Conservation (phyloP, 2,113 vertebrate genomes). For the Ailurus styani region DNA sequence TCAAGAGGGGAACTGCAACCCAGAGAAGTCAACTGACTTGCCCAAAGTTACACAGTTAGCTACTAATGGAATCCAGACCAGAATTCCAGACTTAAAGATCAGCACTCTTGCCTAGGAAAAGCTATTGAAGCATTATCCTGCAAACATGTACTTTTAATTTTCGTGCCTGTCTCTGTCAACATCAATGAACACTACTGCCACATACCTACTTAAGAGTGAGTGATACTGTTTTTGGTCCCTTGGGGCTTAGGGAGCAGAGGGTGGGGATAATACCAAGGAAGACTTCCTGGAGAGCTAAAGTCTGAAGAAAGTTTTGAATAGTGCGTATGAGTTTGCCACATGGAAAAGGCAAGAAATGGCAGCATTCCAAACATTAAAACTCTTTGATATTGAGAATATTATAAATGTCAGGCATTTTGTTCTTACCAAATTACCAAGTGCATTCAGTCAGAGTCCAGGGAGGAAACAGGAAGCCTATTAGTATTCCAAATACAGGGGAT, state of each 20-base stretch:
- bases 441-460: background rate
- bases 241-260: background rate
- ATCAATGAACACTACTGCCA: background rate
- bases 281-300: background rate
- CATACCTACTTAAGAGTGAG: background rate
- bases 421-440: background rate
- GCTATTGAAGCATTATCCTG: background rate
- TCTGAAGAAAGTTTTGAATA: background rate
- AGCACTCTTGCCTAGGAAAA: background rate
- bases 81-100: background rate
- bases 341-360: background rate
- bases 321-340: background rate
- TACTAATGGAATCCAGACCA: background rate
- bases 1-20: background rate
- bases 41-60: background rate
- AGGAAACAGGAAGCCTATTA: background rate
- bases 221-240: background rate
- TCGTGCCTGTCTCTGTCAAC: background rate
- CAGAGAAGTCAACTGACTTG: background rate
- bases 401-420: background rate
- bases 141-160: background rate
- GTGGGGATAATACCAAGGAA: background rate
- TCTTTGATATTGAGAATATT: background rate
- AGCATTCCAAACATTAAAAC: background rate
- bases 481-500: slow-evolving; percentile 2